These are phyloP conservation scores for Setipinna tenuifilis DNA, from an alignment of 2,797 vertebrate species.

Conservation along the genomic window DNA sequence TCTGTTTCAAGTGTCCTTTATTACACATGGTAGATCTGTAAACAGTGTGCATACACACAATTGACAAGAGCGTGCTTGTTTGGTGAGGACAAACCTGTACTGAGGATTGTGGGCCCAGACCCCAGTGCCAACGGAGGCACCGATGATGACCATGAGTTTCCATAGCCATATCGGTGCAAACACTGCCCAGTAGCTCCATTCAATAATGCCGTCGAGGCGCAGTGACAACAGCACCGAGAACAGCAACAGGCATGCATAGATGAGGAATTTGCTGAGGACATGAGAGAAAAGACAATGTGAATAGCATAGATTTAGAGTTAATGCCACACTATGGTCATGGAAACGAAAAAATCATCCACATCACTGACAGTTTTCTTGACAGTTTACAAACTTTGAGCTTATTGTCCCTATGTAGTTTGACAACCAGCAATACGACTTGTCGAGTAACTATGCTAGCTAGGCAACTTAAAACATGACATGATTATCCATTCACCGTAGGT, in stretches of 20 bases:
- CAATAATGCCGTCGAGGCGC: slow-evolving; percentile 91
- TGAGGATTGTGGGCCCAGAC: slow-evolving; percentile 98
- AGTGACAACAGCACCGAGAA: slow-evolving; percentile 95
- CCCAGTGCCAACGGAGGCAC: slow-evolving; percentile 92
- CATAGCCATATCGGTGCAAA: slow-evolving; percentile 98
- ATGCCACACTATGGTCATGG: neutral
- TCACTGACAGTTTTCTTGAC: neutral
- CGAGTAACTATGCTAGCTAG: neutral
- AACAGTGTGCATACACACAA: neutral
- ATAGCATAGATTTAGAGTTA: neutral
- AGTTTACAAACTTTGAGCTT: neutral
- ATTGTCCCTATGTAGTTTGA: neutral
- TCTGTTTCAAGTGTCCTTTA: neutral
- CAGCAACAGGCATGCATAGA: slow-evolving; percentile 94
- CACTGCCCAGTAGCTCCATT: slow-evolving; percentile 98
- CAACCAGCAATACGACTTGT: neutral
- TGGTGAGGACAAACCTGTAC: slow-evolving; percentile 82
- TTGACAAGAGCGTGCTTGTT: neutral
- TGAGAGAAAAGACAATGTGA: neutral
- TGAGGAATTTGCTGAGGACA: slow-evolving; percentile 91
- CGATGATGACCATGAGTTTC: slow-evolving; percentile 96
- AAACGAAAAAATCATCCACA: too few species aligned
- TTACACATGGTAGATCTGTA: neutral
- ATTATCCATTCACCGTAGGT: neutral
- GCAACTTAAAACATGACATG: neutral